These are phyloP conservation scores for Micropoecilia bifurca DNA, from an alignment of 2,797 vertebrate species.

Conservation along the genomic window DNA sequence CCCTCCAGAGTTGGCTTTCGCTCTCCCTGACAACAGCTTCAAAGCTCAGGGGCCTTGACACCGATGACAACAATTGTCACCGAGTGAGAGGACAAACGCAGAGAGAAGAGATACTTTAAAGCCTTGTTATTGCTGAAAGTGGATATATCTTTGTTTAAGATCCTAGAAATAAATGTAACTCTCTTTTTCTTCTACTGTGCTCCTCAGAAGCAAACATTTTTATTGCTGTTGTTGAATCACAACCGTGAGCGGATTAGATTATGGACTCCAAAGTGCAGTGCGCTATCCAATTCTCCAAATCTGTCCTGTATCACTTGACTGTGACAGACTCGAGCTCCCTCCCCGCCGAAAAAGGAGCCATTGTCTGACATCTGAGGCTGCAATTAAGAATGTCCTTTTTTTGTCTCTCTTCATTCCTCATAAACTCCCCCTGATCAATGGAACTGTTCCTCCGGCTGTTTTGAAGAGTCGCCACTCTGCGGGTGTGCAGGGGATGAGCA, in stretches of 20 bases:
- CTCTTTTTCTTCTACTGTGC: conserved; percentile 18
- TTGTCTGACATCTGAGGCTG: conserved; percentile 65
- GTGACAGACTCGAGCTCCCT: conserved; percentile 49
- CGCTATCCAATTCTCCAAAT: conserved; percentile 54
- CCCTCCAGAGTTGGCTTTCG: conserved; percentile 47
- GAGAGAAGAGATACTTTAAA: conserved; percentile 49
- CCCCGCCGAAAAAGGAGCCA: conserved; percentile 45
- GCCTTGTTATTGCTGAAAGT: conserved; percentile 12
- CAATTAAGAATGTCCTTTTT: conserved; percentile 61
- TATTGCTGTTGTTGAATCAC: conserved; percentile 22
- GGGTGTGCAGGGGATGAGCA: conserved; percentile 64
- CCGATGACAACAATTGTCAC: conserved; percentile 72
- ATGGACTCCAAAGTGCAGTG: conserved; percentile 31
- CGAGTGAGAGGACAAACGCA: conserved; percentile 52
- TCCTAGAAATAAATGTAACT: conserved; percentile 21
- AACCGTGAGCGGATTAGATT: conserved; percentile 4
- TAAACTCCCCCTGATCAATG: conserved; percentile 58
- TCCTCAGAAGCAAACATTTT: conserved; percentile 18
- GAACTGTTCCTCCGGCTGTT: conserved; percentile 50
- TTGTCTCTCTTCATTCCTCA: neutral
- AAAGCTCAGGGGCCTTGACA: conserved; percentile 59
- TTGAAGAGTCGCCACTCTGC: conserved; percentile 73
- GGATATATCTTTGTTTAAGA: conserved; percentile 20
- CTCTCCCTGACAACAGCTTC: conserved; percentile 62
- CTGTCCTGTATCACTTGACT: conserved; percentile 55